These are phyloP conservation scores for Macrocentrus cingulum DNA, from an alignment of 1,140 invertebrate species.

Conservation along the genomic window DNA sequence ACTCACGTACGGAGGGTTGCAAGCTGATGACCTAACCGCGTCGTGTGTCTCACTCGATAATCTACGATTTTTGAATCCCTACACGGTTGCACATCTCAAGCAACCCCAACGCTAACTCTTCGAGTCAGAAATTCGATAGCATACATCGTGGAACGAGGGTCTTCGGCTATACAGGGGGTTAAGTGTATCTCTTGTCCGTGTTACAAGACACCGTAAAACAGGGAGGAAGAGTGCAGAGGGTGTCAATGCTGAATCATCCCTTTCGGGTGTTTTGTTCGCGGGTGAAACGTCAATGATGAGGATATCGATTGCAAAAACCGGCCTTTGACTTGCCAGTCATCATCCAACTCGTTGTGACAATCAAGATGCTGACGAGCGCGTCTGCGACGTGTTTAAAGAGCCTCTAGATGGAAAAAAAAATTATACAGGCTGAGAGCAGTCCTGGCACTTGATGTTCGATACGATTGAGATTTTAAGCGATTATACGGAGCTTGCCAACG, in stretches of 20 bases:
- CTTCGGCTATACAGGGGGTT: slow-evolving; percentile 4
- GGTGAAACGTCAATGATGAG: background rate
- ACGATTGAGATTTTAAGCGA: background rate
- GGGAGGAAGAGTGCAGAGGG: background rate
- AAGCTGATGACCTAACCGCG: background rate
- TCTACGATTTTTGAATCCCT: slow-evolving; percentile 26
- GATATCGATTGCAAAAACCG: slow-evolving; percentile 10
- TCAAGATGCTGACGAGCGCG: no score
- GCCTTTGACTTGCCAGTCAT: background rate
- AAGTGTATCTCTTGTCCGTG: slow-evolving; percentile 15
- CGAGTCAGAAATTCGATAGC: slow-evolving; percentile 25
- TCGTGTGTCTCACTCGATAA: background rate
- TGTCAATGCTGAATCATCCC: slow-evolving; percentile 15
- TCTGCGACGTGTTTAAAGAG: no score
- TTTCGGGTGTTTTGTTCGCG: slow-evolving; percentile 3
- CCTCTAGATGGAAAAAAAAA: no score
- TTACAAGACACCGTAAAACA: slow-evolving; percentile 12
- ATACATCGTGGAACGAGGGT: slow-evolving; percentile 3
- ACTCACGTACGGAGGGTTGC: slow-evolving; percentile 12
- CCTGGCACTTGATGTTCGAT: background rate
- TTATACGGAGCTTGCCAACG: background rate
- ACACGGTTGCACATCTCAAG: slow-evolving; percentile 1
- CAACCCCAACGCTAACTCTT: slow-evolving; percentile 5
- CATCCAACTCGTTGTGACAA: no score
- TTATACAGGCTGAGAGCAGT: no score